Evolutionary conservation across 2,888 invertebrate genomes (phyloP), one percentile per base, ranked within the genome.

Genomic region (Bhutanitis thaidina): DNA sequence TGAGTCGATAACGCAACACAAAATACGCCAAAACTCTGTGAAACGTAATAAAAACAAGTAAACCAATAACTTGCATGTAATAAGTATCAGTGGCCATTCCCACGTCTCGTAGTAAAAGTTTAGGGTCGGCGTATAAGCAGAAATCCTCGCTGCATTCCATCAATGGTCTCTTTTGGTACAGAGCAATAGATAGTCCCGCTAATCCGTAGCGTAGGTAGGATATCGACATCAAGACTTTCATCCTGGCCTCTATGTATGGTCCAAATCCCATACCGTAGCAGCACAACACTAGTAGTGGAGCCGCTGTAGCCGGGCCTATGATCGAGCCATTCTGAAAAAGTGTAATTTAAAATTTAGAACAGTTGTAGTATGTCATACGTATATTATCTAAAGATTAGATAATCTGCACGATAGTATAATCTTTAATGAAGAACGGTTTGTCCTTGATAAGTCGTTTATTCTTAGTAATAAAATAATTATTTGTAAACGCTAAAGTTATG

Each of bases 131-230:
- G 68, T 93, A 93, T 0, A 91, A 61, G 37, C 89, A 89, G 54
- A 90, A 88, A 0, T 88, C 85, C n/a, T 82, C 73, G 0, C 85
- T 75, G 64, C 95, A 95, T 7, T 91, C 87, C 80, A 95, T 80
- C 0, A 80, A 69, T 1, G 79, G 81, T 5, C 95, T 77, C 49
- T 92, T 86, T 52, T 91, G 79, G 54, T 93, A 93, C 52, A 95
- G 87, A 0, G 94, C 78, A 1, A 90, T 63, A 1, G 71, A 85
- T 61, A 81, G 91, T 40, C 94, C 94, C 7, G 93, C 91, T 48
- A 95, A 86, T 0, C 93, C 92, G 67, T 93, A 94, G 44, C 95
- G 91, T 13, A 95, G 84, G 70, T 92, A 95, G 0, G 92, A 92
- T 1, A 82, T 65, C 0, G 88, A 80, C 91, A 93, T 92, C 0